Conservation (phyloP, 2,797 vertebrate species). For the Trachops cirrhosus region DNA sequence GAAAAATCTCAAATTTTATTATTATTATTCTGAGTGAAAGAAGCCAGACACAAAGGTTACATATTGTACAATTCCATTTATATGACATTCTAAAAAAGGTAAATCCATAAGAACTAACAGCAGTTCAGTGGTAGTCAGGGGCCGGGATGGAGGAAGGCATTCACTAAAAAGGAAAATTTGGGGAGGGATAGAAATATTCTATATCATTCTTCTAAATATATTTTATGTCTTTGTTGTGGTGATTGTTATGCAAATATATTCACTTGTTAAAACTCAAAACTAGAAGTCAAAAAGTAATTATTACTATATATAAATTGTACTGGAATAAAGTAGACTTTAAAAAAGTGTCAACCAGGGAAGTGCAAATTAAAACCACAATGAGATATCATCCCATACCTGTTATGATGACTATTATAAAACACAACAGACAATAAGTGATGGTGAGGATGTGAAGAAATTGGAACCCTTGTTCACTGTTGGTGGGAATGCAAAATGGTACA, state of each 20-base stretch:
- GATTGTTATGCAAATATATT: no score
- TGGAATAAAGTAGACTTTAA: not conserved
- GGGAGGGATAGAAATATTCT: not conserved
- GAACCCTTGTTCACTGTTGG: not conserved
- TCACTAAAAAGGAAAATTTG: not conserved
- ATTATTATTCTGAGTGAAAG: not conserved
- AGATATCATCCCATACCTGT: not conserved
- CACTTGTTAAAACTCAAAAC: not conserved
- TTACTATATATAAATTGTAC: not conserved
- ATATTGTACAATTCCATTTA: not conserved
- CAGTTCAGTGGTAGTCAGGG: not conserved
- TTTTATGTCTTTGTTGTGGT: not conserved
- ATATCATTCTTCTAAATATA: not conserved
- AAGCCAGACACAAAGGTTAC: not conserved
- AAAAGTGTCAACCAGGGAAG: not conserved
- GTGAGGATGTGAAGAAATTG: not conserved
- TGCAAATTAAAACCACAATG: not conserved
- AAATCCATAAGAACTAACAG: not conserved
- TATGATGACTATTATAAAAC: not conserved
- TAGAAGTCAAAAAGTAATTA: not conserved
- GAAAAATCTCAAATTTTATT: not conserved
- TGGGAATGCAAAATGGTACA: not conserved
- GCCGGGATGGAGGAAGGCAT: not conserved
- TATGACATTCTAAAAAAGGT: not conserved
- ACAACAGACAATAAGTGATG: not conserved